phyloP scores from a whole-genome alignment of 64 coral and sea anemone genomes.

The Pocillopora verrucosa region DNA sequence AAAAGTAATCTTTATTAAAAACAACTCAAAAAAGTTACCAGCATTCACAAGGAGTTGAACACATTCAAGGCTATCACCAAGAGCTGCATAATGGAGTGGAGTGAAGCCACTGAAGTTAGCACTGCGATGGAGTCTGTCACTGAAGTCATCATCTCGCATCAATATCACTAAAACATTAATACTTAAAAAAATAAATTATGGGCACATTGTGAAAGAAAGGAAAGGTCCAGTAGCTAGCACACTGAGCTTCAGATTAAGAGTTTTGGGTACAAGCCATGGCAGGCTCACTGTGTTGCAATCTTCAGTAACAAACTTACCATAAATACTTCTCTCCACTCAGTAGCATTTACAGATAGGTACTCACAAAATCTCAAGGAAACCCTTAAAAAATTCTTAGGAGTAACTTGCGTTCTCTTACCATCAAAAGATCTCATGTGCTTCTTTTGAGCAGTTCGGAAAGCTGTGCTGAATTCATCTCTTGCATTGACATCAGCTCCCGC shows the following conservation, averaged over 20 bases:
- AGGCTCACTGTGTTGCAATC: too few species aligned
- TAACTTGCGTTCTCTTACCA: conserved; percentile 14
- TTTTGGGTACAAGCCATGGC: too few species aligned
- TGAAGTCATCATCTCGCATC: conserved; percentile 85
- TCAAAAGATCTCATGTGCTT: conserved; percentile 89
- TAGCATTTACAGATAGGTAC: too few species aligned
- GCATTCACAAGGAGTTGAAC: conserved; percentile 63
- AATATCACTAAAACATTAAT: conserved; percentile 73
- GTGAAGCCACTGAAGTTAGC: conserved; percentile 97
- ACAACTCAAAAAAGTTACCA: conserved; percentile 46
- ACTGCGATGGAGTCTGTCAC: conserved; percentile 77
- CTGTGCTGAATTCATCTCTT: conserved; percentile 86
- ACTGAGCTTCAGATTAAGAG: too few species aligned
- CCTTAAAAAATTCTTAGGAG: neutral
- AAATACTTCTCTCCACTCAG: too few species aligned
- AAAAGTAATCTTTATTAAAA: neutral
- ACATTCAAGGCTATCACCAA: conserved; percentile 80
- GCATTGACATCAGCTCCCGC: conserved; percentile 85
- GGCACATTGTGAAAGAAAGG: neutral
- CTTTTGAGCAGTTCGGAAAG: conserved; percentile 78
- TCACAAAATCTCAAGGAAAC: too few species aligned
- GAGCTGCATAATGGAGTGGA: conserved; percentile 91
- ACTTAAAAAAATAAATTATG: neutral
- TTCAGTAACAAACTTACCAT: too few species aligned
- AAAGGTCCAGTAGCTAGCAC: neutral